Percentiles rank a stretch among this genome's conserved stretches.
Conservation (phyloP, 2,113 vertebrate genomes). For the Origma solitaria region DNA sequence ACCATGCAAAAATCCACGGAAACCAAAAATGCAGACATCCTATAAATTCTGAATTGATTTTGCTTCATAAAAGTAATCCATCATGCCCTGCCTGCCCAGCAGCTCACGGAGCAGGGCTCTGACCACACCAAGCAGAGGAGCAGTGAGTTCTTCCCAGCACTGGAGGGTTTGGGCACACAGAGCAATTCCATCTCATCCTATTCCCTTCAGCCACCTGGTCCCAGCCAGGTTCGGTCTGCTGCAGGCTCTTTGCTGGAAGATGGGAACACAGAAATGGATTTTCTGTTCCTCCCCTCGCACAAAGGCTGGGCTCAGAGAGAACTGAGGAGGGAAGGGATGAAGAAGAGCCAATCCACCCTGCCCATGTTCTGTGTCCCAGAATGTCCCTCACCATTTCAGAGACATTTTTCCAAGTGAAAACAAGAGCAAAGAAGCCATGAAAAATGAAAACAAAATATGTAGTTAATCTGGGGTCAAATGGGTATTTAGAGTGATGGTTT, state of each 20-base stretch:
- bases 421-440: not conserved
- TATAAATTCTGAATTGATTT: not conserved
- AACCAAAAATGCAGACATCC: not conserved
- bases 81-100: not conserved
- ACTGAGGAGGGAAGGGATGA: not conserved
- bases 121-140: not conserved
- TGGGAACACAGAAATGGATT: not conserved
- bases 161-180: not conserved
- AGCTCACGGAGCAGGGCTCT: not conserved
- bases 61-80: not conserved
- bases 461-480: not conserved
- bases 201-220: not conserved
- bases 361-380: fast-evolving
- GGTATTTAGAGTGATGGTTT: not conserved
- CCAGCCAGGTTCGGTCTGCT: not conserved
- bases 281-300: not conserved
- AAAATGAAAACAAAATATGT: not conserved
- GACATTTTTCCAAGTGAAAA: not conserved
- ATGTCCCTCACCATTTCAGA: not conserved
- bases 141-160: not conserved
- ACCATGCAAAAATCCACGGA: not conserved
- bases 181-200: not conserved
- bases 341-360: fast-evolving
- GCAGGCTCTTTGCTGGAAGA: not conserved
- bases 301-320: not conserved